Evolutionary conservation across 35 echinoderm and acorn worm species (phyloP).

Genomic region (Apostichopus californicus): DNA sequence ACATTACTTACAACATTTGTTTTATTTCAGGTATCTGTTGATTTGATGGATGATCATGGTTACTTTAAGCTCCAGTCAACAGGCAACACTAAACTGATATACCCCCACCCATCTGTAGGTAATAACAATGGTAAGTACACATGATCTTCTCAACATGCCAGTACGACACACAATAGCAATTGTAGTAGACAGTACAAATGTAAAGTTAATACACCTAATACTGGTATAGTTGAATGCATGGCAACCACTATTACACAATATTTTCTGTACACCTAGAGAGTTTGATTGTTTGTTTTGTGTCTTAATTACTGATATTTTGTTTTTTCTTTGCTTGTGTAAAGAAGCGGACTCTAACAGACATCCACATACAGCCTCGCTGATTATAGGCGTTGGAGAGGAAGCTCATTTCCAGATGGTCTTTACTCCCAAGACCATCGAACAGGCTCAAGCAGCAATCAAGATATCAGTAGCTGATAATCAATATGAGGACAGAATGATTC

Average conservation of each 20-base stretch:
- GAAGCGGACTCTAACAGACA: slow-evolving; percentile 59
- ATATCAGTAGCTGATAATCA: slow-evolving; percentile 91
- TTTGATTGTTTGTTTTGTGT: too few relatives aligned
- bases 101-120: slow-evolving; percentile 61
- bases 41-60: slow-evolving; percentile 71
- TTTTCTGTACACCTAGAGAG: background rate
- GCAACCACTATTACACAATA: background rate
- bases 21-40: slow-evolving; percentile 84
- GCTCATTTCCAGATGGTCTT: slow-evolving; percentile 80
- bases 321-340: slow-evolving; percentile 30
- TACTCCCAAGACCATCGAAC: slow-evolving; percentile 53
- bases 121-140: slow-evolving; percentile 1
- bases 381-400: slow-evolving; percentile 76
- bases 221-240: too few relatives aligned
- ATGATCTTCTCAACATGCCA: too few relatives aligned
- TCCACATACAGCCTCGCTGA: slow-evolving; percentile 94
- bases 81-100: slow-evolving; percentile 86
- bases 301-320: too few relatives aligned
- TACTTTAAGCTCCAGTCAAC: slow-evolving; percentile 73
- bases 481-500: slow-evolving; percentile 91
- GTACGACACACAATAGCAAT: too few relatives aligned
- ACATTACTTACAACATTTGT: too few relatives aligned
- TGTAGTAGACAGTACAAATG: too few relatives aligned
- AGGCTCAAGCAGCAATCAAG: slow-evolving; percentile 66
- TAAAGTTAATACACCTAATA: too few relatives aligned